These are phyloP conservation scores for Spheniscus humboldti DNA, from an alignment of 2,797 vertebrate genomes.

Conservation along the genomic window DNA sequence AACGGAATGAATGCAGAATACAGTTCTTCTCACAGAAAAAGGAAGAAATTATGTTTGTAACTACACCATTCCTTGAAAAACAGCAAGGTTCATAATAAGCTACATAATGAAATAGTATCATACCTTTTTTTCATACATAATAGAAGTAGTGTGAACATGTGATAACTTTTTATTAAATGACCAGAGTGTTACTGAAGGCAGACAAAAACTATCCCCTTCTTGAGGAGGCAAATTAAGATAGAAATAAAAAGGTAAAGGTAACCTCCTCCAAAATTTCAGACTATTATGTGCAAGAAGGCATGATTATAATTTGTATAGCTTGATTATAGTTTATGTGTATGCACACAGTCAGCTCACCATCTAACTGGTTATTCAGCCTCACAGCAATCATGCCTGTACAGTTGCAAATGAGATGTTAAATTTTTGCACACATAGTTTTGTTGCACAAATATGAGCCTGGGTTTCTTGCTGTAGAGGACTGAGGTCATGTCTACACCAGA, in stretches of 20 bases:
- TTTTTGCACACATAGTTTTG: background rate
- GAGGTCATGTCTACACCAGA: slow-evolving; percentile 46
- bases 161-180: background rate
- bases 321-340: background rate
- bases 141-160: background rate
- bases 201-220: background rate
- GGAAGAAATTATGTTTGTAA: background rate
- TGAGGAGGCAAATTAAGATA: background rate
- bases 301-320: background rate
- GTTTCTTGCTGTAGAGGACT: background rate
- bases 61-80: background rate
- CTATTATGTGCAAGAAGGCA: background rate
- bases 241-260: background rate
- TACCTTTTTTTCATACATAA: background rate
- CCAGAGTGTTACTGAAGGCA: background rate
- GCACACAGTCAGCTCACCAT: background rate
- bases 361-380: background rate
- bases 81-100: background rate
- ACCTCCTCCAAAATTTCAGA: background rate
- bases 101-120: background rate
- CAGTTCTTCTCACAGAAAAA: background rate
- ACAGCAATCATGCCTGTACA: background rate
- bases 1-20: background rate
- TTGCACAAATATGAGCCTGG: background rate
- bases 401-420: background rate